Base-by-base conservation (phyloP, 2,797 vertebrate species). In the Erithacus rubecula region DNA sequence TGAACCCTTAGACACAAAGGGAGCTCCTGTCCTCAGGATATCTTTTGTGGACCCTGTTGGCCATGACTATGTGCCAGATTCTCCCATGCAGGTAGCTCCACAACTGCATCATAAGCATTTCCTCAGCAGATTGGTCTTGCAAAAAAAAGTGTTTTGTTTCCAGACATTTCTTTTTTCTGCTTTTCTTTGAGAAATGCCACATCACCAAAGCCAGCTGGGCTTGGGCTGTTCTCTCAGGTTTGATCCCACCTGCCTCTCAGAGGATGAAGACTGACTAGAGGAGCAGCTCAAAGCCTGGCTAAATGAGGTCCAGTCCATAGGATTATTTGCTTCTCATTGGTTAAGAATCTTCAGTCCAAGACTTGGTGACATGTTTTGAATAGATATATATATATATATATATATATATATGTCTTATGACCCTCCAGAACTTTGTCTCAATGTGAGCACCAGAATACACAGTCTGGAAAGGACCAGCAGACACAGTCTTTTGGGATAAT, bases 151-250 rank as follows among this genome's bases (percentile, higher is more conserved):
- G 46, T 83, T 96, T 92, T 97, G 83, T 94, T 94, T 92, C 30
- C 39, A 84, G n/a, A 7, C 13, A 2, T 63, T 71, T 91, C 70
- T 91, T 86, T 51, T 85, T 89, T 67, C 43, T 79, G 30, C 46
- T n/a, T 90, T 94, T 97, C 74, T 80, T 96, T 52, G 64, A 95
- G 92, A 96, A 96, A 96, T 47, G 47, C 64, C 39, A 59, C 72
- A 87, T 76, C 81, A 84, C 53, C 12, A 27, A 87, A 67, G 52
- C 90, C 71, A 81, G 68, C 63, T 95, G 64, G 44, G 21, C 32
- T 88, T 91, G 68, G 30, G 19, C 12, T 82, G 6, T 46, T 65
- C 20, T 46, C 46, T 87, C n/a, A 39, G 20, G 46, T 47, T 76
- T 51, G 8, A 11, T 58, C 43, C 56, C 78, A 27, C 16, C 52